Evolutionary conservation across 1,140 invertebrate genomes (phyloP).

Genomic region (Lasaia peninsularis): DNA sequence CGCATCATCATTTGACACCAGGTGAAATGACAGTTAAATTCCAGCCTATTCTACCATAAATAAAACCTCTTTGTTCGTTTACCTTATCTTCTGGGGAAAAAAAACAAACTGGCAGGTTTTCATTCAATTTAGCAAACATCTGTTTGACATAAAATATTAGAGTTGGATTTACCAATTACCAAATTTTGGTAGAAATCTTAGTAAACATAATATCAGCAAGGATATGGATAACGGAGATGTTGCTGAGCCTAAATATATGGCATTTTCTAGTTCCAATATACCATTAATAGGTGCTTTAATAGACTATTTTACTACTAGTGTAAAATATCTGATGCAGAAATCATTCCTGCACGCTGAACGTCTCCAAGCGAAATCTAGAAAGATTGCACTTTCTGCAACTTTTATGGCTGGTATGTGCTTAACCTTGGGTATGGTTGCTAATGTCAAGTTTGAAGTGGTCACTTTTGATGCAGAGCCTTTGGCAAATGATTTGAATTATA

Average conservation of each 20-base stretch:
- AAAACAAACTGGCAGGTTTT: too few relatives aligned
- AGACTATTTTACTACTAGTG: conserved; percentile 52
- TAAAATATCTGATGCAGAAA: conserved; percentile 42
- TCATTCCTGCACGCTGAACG: conserved; percentile 41
- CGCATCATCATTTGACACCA: too few relatives aligned
- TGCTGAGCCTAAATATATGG: conserved; percentile 34
- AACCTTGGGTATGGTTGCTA: conserved; percentile 44
- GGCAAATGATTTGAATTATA: conserved; percentile 52
- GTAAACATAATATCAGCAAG: background rate
- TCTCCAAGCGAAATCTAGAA: conserved; percentile 33
- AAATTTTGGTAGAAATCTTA: background rate
- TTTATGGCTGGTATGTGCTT: conserved; percentile 50
- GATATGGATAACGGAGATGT: background rate
- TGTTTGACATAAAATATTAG: too few relatives aligned
- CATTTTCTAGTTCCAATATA: conserved; percentile 45
- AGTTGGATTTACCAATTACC: background rate
- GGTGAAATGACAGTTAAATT: too few relatives aligned
- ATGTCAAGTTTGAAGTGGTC: conserved; percentile 62
- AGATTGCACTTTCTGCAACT: conserved; percentile 39
- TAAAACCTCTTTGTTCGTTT: too few relatives aligned
- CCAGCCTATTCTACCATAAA: too few relatives aligned
- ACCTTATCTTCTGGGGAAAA: too few relatives aligned
- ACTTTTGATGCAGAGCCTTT: conserved; percentile 46
- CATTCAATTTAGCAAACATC: too few relatives aligned
- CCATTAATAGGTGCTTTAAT: conserved; percentile 52